Conservation (phyloP, 2,888 invertebrate genomes). For the Mycalesis mineus region DNA sequence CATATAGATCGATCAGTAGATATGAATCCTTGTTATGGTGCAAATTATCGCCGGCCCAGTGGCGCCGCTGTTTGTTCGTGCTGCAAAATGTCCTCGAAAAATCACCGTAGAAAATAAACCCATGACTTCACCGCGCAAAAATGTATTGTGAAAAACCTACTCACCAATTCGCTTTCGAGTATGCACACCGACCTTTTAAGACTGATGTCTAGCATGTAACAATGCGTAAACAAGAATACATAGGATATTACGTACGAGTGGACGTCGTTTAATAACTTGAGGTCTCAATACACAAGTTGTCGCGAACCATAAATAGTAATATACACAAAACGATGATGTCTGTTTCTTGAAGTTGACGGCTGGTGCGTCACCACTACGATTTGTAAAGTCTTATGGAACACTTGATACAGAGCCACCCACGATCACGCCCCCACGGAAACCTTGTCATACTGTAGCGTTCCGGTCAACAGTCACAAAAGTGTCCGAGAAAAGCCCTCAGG, state of each 20-base stretch:
- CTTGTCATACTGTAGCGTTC: conserved; percentile 11
- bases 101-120: conserved; percentile 12
- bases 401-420: conserved; percentile 52
- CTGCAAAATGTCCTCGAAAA: conserved; percentile 11
- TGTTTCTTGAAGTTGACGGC: conserved; percentile 31
- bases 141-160: conserved; percentile 33
- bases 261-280: conserved; percentile 40
- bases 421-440: conserved; percentile 42
- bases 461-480: conserved; percentile 1
- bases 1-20: conserved; percentile 60
- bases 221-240: conserved; percentile 22
- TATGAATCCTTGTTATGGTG: conserved; percentile 49
- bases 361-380: conserved; percentile 57
- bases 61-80: conserved; percentile 16
- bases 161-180: conserved; percentile 29
- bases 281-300: conserved; percentile 31
- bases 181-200: conserved; percentile 19
- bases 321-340: conserved; percentile 30
- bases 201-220: conserved; percentile 25
- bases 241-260: conserved; percentile 25
- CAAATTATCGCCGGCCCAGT: conserved; percentile 41
- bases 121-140: conserved; percentile 26
- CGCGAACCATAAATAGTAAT: conserved; percentile 62
- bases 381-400: conserved; percentile 42
- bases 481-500: conserved; percentile 2